phyloP scores from a whole-genome alignment of 2,797 vertebrate species.

The Phylloscopus collybita region DNA sequence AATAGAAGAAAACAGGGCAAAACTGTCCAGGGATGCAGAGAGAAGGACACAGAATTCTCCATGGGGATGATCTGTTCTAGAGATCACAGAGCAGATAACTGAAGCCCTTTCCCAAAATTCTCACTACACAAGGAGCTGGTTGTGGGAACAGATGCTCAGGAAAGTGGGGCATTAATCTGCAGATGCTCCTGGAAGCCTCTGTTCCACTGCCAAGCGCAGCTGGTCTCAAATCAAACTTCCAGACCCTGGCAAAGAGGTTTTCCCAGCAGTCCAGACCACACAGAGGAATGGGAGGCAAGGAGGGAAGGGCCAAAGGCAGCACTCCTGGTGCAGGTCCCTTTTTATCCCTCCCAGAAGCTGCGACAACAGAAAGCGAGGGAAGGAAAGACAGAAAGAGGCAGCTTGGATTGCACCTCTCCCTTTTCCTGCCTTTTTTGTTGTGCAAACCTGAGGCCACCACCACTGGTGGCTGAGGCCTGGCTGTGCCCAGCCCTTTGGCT shows the following conservation, averaged over 20 bases:
- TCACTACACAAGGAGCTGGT: not conserved
- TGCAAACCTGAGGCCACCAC: not conserved
- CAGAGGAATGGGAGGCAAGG: not conserved
- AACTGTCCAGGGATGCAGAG: not conserved
- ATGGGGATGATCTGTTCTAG: not conserved
- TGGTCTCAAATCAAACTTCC: not conserved
- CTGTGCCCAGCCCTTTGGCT: not conserved
- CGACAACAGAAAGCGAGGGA: not conserved
- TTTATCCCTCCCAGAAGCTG: not conserved
- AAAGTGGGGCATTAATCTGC: constrained; percentile 62
- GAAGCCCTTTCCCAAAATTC: constrained; percentile 32
- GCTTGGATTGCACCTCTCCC: not conserved
- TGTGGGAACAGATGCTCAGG: constrained; percentile 60
- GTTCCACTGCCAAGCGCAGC: constrained; percentile 32
- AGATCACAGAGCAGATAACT: constrained; percentile 36
- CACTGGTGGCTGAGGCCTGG: not conserved
- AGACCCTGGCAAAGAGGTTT: not conserved
- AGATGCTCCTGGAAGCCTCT: constrained; percentile 59
- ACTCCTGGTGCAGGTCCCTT: not conserved
- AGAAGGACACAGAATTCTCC: not conserved
- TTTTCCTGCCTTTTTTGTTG: not conserved
- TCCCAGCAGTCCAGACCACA: not conserved
- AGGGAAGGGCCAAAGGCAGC: not conserved
- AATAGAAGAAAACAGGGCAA: not conserved
- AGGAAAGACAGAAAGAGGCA: not conserved